A percentile compares a stretch with the other conserved stretches of the same genome.
Conservation (phyloP, 2,888 invertebrate genomes). For the Himalopsyche tibetana region DNA sequence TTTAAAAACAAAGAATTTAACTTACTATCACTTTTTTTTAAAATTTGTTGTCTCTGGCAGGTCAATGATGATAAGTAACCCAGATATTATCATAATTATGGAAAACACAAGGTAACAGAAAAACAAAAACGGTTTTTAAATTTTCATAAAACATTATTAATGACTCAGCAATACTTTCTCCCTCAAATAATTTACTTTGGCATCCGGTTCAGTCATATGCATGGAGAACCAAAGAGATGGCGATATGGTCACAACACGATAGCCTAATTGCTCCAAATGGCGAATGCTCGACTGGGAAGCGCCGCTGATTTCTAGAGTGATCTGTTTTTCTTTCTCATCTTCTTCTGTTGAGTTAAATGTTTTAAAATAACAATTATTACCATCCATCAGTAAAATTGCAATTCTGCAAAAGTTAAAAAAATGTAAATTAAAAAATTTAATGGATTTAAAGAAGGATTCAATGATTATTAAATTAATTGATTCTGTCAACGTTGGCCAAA, state of each 20-base stretch:
- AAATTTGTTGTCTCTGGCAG: no score
- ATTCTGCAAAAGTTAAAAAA: conserved; percentile 59
- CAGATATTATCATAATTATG: no score
- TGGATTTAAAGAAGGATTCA: no score
- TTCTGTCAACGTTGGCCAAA: no score
- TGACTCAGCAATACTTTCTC: conserved; percentile 49
- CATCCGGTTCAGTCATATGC: conserved; percentile 69
- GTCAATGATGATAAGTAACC: no score
- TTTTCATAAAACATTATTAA: background rate
- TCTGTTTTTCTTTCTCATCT: background rate
- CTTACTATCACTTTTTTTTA: no score
- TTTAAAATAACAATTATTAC: conserved; percentile 48
- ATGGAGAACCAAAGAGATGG: conserved; percentile 70
- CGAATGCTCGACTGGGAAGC: conserved; percentile 68
- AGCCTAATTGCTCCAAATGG: conserved; percentile 72
- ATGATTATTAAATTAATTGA: conserved; percentile 5
- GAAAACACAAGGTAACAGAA: no score
- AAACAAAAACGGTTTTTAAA: no score
- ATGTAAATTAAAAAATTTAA: background rate
- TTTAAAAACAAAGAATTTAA: no score
- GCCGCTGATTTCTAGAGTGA: conserved; percentile 67
- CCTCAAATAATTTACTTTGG: conserved; percentile 66
- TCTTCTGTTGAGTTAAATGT: conserved; percentile 13
- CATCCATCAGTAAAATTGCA: conserved; percentile 57
- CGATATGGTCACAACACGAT: conserved; percentile 69